Evolutionary conservation across 1,140 invertebrate genomes (phyloP).

Genomic region (Bombus sylvicola): DNA sequence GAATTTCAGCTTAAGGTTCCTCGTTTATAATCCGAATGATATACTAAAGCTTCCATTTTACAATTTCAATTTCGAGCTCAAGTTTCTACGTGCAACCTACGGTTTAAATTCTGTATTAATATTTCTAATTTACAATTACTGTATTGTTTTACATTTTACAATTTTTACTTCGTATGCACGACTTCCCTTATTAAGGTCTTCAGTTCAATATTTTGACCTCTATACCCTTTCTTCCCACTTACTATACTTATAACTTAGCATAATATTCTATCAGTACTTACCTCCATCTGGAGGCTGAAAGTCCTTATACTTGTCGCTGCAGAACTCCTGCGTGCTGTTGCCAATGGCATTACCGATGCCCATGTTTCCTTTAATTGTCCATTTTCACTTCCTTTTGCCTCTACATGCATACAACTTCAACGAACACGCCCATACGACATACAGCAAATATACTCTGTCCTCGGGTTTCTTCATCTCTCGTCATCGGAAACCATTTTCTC

Average conservation of each 20-base stretch:
- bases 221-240: no score
- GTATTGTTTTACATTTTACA: neutral
- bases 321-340: conserved; percentile 71
- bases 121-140: neutral
- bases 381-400: conserved; percentile 26
- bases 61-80: accelerated
- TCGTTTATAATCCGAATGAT: no score
- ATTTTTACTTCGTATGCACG: neutral
- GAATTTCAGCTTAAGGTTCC: no score
- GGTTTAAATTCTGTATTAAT: neutral
- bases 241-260: no score
- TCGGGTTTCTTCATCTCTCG: neutral
- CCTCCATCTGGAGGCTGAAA: conserved; percentile 72
- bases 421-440: neutral
- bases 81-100: neutral
- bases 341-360: conserved; percentile 61
- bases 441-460: neutral
- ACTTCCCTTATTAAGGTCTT: no score
- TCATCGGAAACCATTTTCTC: neutral
- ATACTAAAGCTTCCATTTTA: neutral
- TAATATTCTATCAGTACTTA: conserved; percentile 46
- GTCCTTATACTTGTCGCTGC: conserved; percentile 68
- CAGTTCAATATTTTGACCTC: no score
- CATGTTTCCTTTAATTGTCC: conserved; percentile 68
- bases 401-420: neutral